Evolutionary conservation across 2,113 vertebrate species (phyloP).

Genomic region (Cryptotis parvus): DNA sequence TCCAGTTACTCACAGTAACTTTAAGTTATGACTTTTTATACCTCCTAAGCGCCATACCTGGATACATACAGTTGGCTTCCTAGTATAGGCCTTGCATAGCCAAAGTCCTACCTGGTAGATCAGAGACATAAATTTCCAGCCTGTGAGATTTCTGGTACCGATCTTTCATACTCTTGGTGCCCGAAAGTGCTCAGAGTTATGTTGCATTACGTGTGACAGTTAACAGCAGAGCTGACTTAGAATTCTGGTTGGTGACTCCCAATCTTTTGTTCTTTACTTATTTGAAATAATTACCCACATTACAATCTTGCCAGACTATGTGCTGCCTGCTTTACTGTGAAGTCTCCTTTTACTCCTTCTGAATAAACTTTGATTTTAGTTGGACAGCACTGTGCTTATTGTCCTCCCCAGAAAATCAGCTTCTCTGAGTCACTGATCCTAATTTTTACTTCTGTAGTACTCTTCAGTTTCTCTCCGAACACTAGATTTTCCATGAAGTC

Average conservation of each 20-base stretch:
- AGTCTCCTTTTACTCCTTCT: constrained; percentile 10
- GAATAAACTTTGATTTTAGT: constrained; percentile 28
- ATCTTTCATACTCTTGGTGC: constrained; percentile 61
- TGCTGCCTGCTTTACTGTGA: constrained; percentile 5
- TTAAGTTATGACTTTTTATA: constrained; percentile 16
- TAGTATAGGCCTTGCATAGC: background rate
- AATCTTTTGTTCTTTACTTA: constrained; percentile 67
- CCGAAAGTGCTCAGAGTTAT: constrained; percentile 39
- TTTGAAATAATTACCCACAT: constrained; percentile 61
- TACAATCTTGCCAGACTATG: background rate
- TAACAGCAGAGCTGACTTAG: constrained; percentile 81
- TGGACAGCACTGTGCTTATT: background rate
- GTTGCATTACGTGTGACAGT: constrained; percentile 71
- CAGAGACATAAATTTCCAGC: constrained; percentile 67
- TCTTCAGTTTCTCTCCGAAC: background rate
- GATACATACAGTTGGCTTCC: constrained; percentile 6
- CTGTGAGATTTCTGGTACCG: constrained; percentile 57
- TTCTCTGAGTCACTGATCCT: constrained; percentile 6
- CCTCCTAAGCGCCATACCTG: background rate
- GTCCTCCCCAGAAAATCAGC: background rate
- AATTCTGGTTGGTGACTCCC: constrained; percentile 74
- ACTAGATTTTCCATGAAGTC: constrained; percentile 39
- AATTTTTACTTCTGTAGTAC: background rate
- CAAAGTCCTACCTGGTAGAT: constrained; percentile 73
- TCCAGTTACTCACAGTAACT: constrained; percentile 8